Evolutionary conservation across 2,797 vertebrate species (phyloP).

Genomic region (Synanceia verrucosa): DNA sequence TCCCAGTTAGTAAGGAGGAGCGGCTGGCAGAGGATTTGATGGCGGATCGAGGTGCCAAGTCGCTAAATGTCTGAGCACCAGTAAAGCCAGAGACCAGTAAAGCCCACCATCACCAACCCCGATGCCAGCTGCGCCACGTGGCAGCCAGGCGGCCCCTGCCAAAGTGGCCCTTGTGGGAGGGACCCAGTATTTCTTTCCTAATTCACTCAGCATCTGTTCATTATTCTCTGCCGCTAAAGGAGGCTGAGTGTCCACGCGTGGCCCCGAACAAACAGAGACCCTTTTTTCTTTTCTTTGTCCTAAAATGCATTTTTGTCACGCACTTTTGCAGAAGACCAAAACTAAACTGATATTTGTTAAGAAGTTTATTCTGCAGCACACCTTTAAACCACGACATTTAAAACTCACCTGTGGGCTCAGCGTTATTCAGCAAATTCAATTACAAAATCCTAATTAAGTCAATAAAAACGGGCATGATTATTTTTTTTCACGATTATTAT

Average conservation of each 20-base stretch:
- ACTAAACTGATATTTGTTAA: constrained; percentile 16
- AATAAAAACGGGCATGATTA: not conserved
- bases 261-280: constrained; percentile 44
- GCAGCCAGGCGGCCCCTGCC: constrained; percentile 81
- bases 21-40: constrained; percentile 70
- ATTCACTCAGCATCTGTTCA: constrained; percentile 95
- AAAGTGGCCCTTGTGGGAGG: constrained; percentile 88
- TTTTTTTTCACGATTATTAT: not conserved
- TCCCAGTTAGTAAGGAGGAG: constrained; percentile 48
- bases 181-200: constrained; percentile 90
- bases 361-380: not conserved
- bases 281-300: not conserved
- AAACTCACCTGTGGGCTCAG: constrained; percentile 33
- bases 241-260: constrained; percentile 63
- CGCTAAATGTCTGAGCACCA: constrained; percentile 86
- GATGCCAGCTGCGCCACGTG: constrained; percentile 85
- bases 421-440: not conserved
- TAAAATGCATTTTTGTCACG: constrained; percentile 39
- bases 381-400: not conserved
- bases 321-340: constrained; percentile 26
- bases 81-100: constrained; percentile 70
- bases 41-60: constrained; percentile 77
- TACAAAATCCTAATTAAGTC: too few relatives aligned
- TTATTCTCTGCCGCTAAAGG: constrained; percentile 85
- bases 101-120: constrained; percentile 69